A percentile compares a stretch with the other conserved stretches of the same genome.
Evolutionary conservation across 2,113 vertebrate genomes (phyloP).

Genomic region (Gallinago jamesoni): DNA sequence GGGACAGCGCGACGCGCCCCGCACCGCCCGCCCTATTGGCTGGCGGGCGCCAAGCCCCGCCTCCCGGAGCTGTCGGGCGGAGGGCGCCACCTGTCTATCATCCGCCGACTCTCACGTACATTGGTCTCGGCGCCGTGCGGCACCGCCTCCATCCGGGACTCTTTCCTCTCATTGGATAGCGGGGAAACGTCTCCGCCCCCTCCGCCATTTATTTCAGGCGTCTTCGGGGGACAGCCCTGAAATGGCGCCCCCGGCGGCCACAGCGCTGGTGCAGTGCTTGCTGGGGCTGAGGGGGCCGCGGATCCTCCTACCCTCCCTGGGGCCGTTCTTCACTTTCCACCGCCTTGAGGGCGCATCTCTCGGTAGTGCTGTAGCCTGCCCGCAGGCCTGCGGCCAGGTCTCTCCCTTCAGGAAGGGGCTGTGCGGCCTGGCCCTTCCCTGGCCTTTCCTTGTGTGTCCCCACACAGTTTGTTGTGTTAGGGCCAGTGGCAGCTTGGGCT

Average conservation of each 20-base stretch:
- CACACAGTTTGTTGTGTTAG: no score
- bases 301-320: no score
- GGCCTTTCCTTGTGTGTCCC: not conserved
- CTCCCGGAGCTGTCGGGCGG: not conserved
- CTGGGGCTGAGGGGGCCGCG: no score
- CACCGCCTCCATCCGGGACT: not conserved
- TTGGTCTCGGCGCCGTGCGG: not conserved
- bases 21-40: not conserved
- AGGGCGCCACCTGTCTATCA: not conserved
- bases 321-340: fast-evolving
- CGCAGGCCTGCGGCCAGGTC: fast-evolving
- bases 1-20: not conserved
- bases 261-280: fast-evolving
- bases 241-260: not conserved
- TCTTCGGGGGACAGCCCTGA: fast-evolving
- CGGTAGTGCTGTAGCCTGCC: not conserved
- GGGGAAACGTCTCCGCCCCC: not conserved
- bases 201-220: not conserved
- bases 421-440: no score
- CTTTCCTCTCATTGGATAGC: not conserved
- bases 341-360: fast-evolving
- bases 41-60: not conserved
- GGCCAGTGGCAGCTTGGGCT: not conserved
- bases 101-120: not conserved
- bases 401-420: no score